Percentiles rank a stretch among this genome's conserved stretches.
These are phyloP conservation scores for Pseudocheirus occidentalis DNA, from an alignment of 2,797 vertebrate species.

Conservation along the genomic window DNA sequence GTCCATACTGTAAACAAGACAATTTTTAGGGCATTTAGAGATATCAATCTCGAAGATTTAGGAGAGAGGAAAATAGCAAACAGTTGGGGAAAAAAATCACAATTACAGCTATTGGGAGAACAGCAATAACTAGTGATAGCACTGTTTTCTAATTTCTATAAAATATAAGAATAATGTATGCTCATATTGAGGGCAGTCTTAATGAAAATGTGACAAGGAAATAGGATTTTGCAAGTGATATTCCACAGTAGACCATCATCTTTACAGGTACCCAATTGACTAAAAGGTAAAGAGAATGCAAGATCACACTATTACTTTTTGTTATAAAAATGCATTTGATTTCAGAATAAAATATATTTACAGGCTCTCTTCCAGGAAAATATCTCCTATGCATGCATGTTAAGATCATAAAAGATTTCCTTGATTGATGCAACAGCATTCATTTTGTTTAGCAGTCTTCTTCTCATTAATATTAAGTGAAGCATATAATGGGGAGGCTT, in stretches of 20 bases:
- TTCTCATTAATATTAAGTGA: neutral
- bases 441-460: neutral
- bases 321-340: neutral
- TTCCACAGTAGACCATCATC: neutral
- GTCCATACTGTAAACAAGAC: neutral
- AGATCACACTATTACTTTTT: neutral
- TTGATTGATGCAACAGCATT: neutral
- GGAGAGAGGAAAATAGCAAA: neutral
- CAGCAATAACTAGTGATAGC: neutral
- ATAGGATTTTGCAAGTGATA: neutral
- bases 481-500: neutral
- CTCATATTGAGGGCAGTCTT: neutral
- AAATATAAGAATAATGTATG: neutral
- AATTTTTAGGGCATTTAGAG: neutral
- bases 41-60: neutral
- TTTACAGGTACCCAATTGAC: neutral
- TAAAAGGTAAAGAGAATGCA: neutral
- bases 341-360: neutral
- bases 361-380: neutral
- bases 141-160: neutral
- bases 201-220: neutral
- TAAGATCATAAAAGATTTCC: neutral
- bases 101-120: neutral
- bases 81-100: neutral
- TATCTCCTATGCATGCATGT: neutral